These are phyloP conservation scores for Coronaproctus castanopsis DNA, from an alignment of 2,888 invertebrate species.

Conservation along the genomic window DNA sequence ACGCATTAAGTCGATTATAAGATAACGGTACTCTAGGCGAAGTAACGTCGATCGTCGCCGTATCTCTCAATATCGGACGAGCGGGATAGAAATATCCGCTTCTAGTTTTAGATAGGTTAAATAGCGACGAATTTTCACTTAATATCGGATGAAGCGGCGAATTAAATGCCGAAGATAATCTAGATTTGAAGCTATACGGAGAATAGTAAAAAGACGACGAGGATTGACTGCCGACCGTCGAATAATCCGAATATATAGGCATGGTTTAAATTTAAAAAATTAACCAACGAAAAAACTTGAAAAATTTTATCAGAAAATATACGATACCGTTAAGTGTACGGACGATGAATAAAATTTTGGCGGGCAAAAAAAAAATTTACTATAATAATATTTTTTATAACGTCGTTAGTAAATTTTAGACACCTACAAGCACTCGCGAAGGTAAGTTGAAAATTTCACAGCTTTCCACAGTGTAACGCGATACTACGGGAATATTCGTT, in stretches of 20 bases:
- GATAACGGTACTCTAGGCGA: conserved; percentile 18
- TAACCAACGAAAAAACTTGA: no score
- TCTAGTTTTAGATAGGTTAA: conserved; percentile 4
- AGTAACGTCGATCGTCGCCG: conserved; percentile 61
- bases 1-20: background rate
- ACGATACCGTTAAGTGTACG: no score
- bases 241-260: background rate
- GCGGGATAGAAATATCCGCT: conserved; percentile 24
- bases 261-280: no score
- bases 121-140: background rate
- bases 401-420: no score
- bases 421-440: no score
- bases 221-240: background rate
- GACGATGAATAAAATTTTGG: no score
- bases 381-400: no score
- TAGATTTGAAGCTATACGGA: conserved; percentile 9
- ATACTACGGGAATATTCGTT: no score
- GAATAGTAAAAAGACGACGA: conserved; percentile 15
- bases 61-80: conserved; percentile 55
- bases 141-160: background rate
- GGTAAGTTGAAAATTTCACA: no score
- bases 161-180: conserved; percentile 6
- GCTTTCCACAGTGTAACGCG: no score
- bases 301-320: no score
- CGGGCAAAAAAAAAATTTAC: no score